phyloP scores from a whole-genome alignment of 2,888 invertebrate genomes.

The Scaptodrosophila latifasciaeformis region DNA sequence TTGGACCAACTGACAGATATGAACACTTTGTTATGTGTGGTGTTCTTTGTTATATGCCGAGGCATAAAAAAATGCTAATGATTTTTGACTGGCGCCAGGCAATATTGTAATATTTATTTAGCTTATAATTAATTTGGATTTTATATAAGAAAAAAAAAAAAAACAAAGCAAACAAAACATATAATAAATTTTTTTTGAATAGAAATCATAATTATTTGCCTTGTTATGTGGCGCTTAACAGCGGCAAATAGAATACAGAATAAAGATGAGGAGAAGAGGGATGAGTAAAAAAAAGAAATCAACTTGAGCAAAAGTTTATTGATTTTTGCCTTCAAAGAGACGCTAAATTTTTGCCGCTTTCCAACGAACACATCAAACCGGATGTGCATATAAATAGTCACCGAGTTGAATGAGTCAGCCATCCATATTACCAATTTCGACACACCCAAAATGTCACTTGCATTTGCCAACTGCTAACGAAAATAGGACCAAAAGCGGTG shows the following conservation, averaged over 20 bases:
- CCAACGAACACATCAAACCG: constrained; percentile 35
- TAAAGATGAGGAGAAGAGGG: constrained; percentile 20
- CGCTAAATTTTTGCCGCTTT: constrained; percentile 52
- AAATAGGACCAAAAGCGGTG: constrained; percentile 43
- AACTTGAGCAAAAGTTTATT: constrained; percentile 49
- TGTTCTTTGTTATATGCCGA: constrained; percentile 64
- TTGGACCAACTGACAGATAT: constrained; percentile 47
- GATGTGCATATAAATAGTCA: constrained; percentile 45
- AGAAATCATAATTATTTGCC: no score
- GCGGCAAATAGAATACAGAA: constrained; percentile 16
- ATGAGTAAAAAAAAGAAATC: constrained; percentile 19
- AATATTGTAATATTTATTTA: constrained; percentile 66
- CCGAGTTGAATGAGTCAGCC: constrained; percentile 11
- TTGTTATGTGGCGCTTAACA: constrained; percentile 26
- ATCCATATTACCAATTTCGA: constrained; percentile 22
- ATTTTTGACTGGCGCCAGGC: constrained; percentile 68
- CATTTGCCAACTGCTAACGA: constrained; percentile 21
- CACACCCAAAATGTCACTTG: constrained; percentile 35
- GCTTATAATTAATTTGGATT: constrained; percentile 68
- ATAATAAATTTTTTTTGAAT: no score
- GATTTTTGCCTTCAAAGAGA: constrained; percentile 62
- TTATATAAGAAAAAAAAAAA: constrained; percentile 21
- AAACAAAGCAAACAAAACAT: no score
- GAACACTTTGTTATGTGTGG: constrained; percentile 43
- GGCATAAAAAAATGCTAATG: constrained; percentile 71